These are phyloP conservation scores for Thaumatotibia leucotreta DNA, from an alignment of 1,140 invertebrate species.

Conservation along the genomic window DNA sequence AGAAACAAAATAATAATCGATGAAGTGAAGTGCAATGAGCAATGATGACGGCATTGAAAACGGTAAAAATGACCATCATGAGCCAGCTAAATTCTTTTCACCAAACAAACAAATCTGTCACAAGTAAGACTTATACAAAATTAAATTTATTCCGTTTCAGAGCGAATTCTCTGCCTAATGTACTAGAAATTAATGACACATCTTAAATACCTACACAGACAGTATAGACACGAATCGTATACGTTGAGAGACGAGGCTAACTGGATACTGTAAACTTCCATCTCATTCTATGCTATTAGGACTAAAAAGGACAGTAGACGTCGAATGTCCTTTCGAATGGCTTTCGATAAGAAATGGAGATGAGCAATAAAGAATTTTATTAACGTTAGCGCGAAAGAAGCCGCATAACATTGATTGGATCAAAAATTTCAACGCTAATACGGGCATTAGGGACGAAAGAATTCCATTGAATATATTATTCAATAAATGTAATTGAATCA, in stretches of 20 bases:
- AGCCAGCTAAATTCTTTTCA: no score
- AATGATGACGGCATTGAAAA: no score
- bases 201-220: not conserved
- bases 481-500: constrained; percentile 5
- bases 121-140: not conserved
- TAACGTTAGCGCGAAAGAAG: constrained; percentile 10
- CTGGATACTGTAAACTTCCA: no score
- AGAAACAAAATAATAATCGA: no score
- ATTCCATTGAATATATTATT: constrained; percentile 12
- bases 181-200: constrained; percentile 6
- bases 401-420: constrained; percentile 12
- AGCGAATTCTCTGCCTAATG: not conserved
- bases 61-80: no score
- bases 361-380: constrained; percentile 10
- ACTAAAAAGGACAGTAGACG: not conserved
- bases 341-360: not conserved
- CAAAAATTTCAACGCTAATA: constrained; percentile 13
- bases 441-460: not conserved
- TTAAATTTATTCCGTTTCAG: not conserved
- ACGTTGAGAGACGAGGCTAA: no score
- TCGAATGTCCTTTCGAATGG: not conserved
- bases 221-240: no score
- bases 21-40: no score
- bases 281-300: not conserved
- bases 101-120: constrained; percentile 9